Evolutionary conservation across 2,888 invertebrate species (phyloP), one percentile per base, ranked within the genome.

Genomic region (Eupsilia transversa): DNA sequence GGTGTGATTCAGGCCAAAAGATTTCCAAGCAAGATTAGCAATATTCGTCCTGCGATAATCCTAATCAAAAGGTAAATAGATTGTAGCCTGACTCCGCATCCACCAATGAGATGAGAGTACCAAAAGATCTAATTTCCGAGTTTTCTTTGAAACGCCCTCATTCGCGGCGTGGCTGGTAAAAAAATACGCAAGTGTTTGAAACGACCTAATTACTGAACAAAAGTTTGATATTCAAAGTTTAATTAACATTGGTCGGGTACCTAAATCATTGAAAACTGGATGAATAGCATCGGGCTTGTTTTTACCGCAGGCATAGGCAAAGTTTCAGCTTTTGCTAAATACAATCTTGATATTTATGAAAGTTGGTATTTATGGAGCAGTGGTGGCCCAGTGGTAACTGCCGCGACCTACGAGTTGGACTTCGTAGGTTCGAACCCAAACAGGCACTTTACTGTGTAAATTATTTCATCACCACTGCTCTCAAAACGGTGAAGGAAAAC

Each of bases 151-250:
- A 59, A 59, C 20, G 38, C 52, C 30, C 49, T 41, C 6, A 54
- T 38, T 14, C 23, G 4, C 17, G 6, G n/a, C 10, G 3, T 61
- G 66, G 27, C 17, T n/a, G 30, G 2, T 30, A 33, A 81, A 79
- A 79, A 79, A 79, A 70, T 76, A 57, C 79, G 61, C 82, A 82
- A 82, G 77, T 79, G 79, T 77, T 57, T 20, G 52, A 57, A 77
- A 79, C 61, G 77, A 82, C 38, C 52, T 79, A 77, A 79, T 82
- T 82, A 82, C 71, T 17, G 57, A 70, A 70, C 77, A 70, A 77
- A 79, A 79, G 52, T 79, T 79, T 63, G 70, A 41, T 59, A 33
- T 63, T 71, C 49, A 52, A 79, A 66, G 70, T 82, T 77, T 70
- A 82, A 82, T 79, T 79, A 79, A 82, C 52, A 52, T 68, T 57